These are phyloP conservation scores for Eurystomus glaucurus DNA, from an alignment of 2,797 vertebrate species.

Conservation along the genomic window DNA sequence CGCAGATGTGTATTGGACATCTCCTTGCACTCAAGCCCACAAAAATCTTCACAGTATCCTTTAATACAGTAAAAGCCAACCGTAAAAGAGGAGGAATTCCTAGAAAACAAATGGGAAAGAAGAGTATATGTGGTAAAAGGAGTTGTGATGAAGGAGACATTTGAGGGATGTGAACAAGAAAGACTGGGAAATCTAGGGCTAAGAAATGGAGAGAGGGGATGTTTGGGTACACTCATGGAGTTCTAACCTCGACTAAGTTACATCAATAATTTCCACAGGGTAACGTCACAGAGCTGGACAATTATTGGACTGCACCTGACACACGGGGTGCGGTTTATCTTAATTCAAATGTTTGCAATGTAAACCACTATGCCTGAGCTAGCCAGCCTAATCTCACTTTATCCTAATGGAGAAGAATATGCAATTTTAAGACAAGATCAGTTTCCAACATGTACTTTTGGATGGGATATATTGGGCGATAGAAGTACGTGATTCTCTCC, in stretches of 20 bases:
- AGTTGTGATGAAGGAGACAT: not conserved
- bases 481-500: not conserved
- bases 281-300: not conserved
- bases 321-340: not conserved
- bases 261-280: not conserved
- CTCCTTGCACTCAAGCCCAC: not conserved
- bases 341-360: not conserved
- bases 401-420: not conserved
- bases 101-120: not conserved
- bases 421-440: not conserved
- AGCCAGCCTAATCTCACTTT: not conserved
- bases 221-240: not conserved
- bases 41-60: not conserved
- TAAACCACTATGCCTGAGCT: not conserved
- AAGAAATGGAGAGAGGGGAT: not conserved
- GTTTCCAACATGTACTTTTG: not conserved
- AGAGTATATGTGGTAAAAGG: not conserved
- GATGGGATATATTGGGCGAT: not conserved
- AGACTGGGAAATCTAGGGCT: not conserved
- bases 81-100: not conserved
- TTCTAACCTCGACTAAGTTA: not conserved
- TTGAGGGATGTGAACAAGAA: not conserved
- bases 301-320: not conserved
- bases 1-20: not conserved
- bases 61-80: not conserved